Conservation (phyloP, 2,797 vertebrate species). For the Bovichtus variegatus region DNA sequence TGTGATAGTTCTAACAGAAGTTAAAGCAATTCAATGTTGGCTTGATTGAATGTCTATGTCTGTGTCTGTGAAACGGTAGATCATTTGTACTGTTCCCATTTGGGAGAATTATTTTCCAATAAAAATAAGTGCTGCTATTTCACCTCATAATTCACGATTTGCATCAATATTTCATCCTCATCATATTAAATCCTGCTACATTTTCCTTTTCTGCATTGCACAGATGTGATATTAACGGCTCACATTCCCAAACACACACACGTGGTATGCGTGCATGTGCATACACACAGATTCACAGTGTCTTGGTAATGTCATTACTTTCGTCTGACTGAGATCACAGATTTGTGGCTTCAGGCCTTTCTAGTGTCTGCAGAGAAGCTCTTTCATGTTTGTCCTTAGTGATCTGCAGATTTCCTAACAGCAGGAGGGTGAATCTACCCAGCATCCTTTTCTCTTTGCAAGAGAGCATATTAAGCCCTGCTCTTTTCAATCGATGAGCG, state of each 20-base stretch:
- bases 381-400: constrained; percentile 62
- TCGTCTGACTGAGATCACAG: constrained; percentile 43
- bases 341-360: constrained; percentile 48
- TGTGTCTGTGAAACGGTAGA: constrained; percentile 47
- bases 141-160: not conserved
- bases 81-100: constrained; percentile 51
- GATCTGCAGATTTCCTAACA: constrained; percentile 56
- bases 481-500: constrained; percentile 19
- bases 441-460: constrained; percentile 42
- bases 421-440: constrained; percentile 31
- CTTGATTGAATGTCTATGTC: constrained; percentile 23
- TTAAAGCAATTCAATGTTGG: constrained; percentile 26
- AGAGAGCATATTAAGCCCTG: constrained; percentile 16
- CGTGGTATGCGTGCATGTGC: not conserved
- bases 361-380: constrained; percentile 32
- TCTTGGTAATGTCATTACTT: constrained; percentile 57
- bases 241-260: constrained; percentile 7
- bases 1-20: constrained; percentile 28
- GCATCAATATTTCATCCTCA: constrained; percentile 23
- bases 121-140: constrained; percentile 52
- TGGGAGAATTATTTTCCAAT: constrained; percentile 35
- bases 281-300: constrained; percentile 19
- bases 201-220: constrained; percentile 32
- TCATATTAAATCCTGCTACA: constrained; percentile 24
- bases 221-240: constrained; percentile 27